phyloP scores from a whole-genome alignment of 1,140 invertebrate species.

The Fopius arisanus region DNA sequence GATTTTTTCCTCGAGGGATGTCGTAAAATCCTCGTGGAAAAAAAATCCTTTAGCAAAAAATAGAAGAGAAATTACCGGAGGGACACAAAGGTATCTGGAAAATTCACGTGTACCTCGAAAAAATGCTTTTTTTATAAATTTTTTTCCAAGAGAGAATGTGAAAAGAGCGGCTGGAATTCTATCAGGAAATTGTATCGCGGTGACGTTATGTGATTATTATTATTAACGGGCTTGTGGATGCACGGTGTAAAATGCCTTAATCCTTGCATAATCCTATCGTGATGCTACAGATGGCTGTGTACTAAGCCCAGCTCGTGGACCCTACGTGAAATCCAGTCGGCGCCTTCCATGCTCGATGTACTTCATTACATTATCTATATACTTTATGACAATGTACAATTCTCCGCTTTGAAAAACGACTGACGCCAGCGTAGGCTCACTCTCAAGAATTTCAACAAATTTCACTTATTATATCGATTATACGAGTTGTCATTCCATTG shows the following conservation, averaged over 20 bases:
- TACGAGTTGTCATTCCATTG: too few relatives aligned
- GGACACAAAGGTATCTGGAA: background rate
- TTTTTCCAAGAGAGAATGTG: background rate
- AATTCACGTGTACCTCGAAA: background rate
- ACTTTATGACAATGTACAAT: constrained; percentile 11
- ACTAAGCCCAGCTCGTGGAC: constrained; percentile 28
- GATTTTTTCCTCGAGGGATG: background rate
- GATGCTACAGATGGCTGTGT: constrained; percentile 38
- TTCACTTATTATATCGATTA: too few relatives aligned
- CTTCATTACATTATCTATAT: constrained; percentile 8
- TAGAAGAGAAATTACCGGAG: background rate
- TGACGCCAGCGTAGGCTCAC: background rate
- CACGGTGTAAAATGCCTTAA: constrained; percentile 42
- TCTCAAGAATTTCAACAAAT: too few relatives aligned
- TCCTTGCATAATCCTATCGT: constrained; percentile 47
- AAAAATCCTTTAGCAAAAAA: background rate
- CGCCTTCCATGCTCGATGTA: constrained; percentile 16
- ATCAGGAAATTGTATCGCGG: background rate
- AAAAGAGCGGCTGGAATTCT: background rate
- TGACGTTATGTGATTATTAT: constrained; percentile 33
- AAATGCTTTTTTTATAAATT: background rate
- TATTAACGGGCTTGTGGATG: constrained; percentile 41
- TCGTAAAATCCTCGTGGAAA: background rate
- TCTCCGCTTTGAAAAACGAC: background rate
- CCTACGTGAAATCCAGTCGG: constrained; percentile 1